Evolutionary conservation across 2,888 invertebrate species (phyloP), one percentile per base, ranked within the genome.

Genomic region (Tachystola acroxantha): DNA sequence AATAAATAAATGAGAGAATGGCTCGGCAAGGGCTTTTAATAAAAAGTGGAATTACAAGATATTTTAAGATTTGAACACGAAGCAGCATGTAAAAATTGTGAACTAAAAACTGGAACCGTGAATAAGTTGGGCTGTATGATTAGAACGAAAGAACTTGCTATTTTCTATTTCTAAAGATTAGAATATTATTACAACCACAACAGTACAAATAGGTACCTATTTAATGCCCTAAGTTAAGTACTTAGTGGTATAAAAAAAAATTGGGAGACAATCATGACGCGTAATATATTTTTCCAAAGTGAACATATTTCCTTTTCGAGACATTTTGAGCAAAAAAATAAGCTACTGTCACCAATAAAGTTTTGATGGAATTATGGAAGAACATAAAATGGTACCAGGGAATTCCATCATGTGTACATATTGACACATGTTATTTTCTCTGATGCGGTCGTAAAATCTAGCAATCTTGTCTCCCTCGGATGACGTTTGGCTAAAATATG

Each of bases 361-460:
- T 48, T n/a, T 71, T 71, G 69, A 76, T 71, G 57, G 57, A 58
- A 65, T 55, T 59, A 49, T 43, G 46, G 44, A 16, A 39, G 57
- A 53, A 48, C 60, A 68, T 75, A 71, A 72, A 73, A 64, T 57
- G 58, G 56, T 61, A 64, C 62, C 59, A 61, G 62, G 57, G 53
- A 67, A 67, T 64, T 63, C 66, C 65, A 64, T 64, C 53, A 52
- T 48, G 53, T 50, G 59, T 49, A 59, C 66, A 61, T 70, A 78
- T 74, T 74, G 70, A 75, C 72, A 70, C 65, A 66, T 75, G 74
- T 75, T 75, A 76, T 76, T 76, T 68, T 67, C 64, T 56, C 53
- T 59, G 63, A 74, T 72, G 64, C 46, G 62, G 50, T 61, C 71
- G 66, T 76, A 79, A 78, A 79, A 74, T 57, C 57, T 50, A 53